Conservation (phyloP, 2,888 invertebrate genomes). For the Anoplius nigerrimus region DNA sequence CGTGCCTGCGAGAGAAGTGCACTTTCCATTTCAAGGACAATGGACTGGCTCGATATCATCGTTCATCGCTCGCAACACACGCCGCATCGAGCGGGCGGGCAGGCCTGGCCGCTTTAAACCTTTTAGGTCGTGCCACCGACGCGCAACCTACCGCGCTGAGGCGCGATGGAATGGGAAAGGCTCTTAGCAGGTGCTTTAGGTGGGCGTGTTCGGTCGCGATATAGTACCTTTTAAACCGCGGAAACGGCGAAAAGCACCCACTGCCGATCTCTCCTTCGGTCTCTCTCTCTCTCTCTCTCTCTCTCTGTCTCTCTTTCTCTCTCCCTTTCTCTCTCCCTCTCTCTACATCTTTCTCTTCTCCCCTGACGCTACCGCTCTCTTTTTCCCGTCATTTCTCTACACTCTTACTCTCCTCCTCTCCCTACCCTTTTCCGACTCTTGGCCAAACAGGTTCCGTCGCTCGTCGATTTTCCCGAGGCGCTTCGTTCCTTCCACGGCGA, state of each 20-base stretch:
- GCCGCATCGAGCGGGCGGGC: conserved; percentile 20
- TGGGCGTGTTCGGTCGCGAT: conserved; percentile 61
- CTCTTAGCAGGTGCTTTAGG: conserved; percentile 68
- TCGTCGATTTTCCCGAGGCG: no score
- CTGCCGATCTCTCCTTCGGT: conserved; percentile 37
- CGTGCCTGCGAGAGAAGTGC: conserved; percentile 13
- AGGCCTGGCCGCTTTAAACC: conserved; percentile 41
- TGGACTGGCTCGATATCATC: conserved; percentile 33
- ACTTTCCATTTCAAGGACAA: conserved; percentile 36
- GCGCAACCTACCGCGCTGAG: conserved; percentile 28
- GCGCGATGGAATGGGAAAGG: conserved; percentile 59
- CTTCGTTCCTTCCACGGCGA: neutral
- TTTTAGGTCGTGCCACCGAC: conserved; percentile 45
- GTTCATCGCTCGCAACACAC: conserved; percentile 38
- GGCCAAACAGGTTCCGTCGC: neutral
- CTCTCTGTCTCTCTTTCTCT: neutral
- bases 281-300: conserved; percentile 23
- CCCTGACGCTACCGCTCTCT: conserved; percentile 38
- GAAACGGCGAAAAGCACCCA: conserved; percentile 47
- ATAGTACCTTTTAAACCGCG: conserved; percentile 67
- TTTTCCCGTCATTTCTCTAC: conserved; percentile 34
- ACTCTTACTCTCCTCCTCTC: conserved; percentile 27
- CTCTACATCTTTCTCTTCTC: conserved; percentile 14
- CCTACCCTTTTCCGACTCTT: conserved; percentile 8
- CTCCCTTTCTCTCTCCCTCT: conserved; percentile 25